These are phyloP conservation scores for Ditylenchus dipsaci DNA, from an alignment of 1,140 invertebrate species.

Conservation along the genomic window DNA sequence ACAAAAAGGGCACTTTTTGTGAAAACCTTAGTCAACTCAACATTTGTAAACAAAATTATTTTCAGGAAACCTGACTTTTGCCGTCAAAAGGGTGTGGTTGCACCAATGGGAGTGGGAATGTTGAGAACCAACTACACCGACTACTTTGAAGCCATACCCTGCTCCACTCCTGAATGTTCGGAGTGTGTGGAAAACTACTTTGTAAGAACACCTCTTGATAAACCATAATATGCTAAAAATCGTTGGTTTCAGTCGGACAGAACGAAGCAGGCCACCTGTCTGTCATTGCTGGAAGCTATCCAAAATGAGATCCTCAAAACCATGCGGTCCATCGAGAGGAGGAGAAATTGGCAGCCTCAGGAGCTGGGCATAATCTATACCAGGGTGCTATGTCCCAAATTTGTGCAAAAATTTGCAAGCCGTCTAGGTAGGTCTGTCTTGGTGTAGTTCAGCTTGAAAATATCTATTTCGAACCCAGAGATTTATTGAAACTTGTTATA, in stretches of 20 bases:
- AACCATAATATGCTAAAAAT: background rate
- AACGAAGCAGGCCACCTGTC: slow-evolving; percentile 12
- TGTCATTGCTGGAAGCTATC: slow-evolving; percentile 16
- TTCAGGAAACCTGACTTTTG: slow-evolving; percentile 20
- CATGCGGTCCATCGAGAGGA: slow-evolving; percentile 14
- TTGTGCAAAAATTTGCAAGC: background rate
- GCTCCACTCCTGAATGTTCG: slow-evolving; percentile 7
- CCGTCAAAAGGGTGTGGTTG: slow-evolving; percentile 25
- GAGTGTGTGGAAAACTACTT: slow-evolving; percentile 19
- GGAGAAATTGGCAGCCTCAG: background rate
- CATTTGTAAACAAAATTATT: no score
- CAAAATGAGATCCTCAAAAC: slow-evolving; percentile 14
- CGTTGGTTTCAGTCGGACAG: slow-evolving; percentile 11
- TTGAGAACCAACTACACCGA: slow-evolving; percentile 11
- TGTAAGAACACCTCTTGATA: slow-evolving; percentile 12
- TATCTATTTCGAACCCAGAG: no score
- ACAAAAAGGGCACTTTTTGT: no score
- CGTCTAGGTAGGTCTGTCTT: background rate
- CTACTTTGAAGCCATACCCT: slow-evolving; percentile 11
- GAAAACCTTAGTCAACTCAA: no score
- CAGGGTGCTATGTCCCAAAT: slow-evolving; percentile 4
- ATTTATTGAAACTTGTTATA: no score
- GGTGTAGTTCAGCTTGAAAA: no score
- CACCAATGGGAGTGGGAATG: slow-evolving; percentile 15
- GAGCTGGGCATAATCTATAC: slow-evolving; percentile 11